A percentile compares a stretch with the other conserved stretches of the same genome.
These are phyloP conservation scores for Onthophagus sagittarius DNA, from an alignment of 2,888 invertebrate species.

Conservation along the genomic window DNA sequence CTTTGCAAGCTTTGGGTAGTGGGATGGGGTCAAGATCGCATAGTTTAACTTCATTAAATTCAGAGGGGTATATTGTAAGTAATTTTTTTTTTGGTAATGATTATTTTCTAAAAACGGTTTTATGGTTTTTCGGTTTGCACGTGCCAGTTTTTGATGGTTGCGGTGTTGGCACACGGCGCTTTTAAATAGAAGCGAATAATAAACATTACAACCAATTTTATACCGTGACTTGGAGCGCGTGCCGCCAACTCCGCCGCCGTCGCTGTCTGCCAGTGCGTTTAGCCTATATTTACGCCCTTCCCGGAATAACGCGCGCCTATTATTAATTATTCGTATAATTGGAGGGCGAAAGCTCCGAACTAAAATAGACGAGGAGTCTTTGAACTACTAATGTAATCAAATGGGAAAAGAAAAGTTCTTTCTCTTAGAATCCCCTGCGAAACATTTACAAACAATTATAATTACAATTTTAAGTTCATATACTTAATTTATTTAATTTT, in stretches of 20 bases:
- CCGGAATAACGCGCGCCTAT: conserved; percentile 9
- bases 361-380: not conserved
- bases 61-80: conserved; percentile 84
- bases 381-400: not conserved
- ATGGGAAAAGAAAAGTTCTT: not conserved
- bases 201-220: not conserved
- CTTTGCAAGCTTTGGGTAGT: conserved; percentile 31
- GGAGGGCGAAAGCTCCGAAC: not conserved
- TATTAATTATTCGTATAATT: conserved; percentile 10
- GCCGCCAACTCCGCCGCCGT: not conserved
- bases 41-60: conserved; percentile 67
- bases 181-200: not conserved
- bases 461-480: not conserved
- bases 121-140: not conserved
- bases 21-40: conserved; percentile 55
- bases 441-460: no score
- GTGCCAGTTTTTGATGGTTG: not conserved
- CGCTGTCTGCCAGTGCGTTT: not conserved
- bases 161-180: not conserved
- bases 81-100: not conserved
- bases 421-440: no score
- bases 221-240: not conserved
- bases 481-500: not conserved
- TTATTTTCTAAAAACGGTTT: not conserved
- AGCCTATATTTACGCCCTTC: conserved; percentile 6